A percentile compares a stretch with the other conserved stretches of the same genome.
phyloP scores from a whole-genome alignment of 2,888 invertebrate species.

The Nowickia ferox region DNA sequence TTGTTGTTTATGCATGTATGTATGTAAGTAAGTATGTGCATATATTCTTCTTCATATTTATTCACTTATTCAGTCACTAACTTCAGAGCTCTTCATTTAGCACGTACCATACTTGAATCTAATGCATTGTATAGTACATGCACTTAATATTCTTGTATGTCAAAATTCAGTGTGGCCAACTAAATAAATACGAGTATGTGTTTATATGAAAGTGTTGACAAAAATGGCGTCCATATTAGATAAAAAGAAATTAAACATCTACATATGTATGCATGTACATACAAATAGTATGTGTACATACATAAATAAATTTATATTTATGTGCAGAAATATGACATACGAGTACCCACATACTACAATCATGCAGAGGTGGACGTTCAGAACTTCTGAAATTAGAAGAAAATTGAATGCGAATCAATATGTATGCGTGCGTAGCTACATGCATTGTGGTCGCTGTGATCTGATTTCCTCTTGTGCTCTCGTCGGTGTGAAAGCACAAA shows the following conservation, averaged over 20 bases:
- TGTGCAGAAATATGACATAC: too few species aligned
- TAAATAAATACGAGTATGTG: constrained; percentile 25
- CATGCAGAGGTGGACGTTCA: too few species aligned
- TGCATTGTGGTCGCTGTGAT: too few species aligned
- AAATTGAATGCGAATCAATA: too few species aligned
- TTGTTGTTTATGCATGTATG: too few species aligned
- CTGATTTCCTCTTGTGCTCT: too few species aligned
- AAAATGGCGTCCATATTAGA: constrained; percentile 20
- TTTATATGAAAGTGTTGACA: constrained; percentile 15
- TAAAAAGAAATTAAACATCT: neutral
- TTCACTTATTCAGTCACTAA: constrained; percentile 69
- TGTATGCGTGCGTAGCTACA: too few species aligned
- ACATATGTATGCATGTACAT: neutral
- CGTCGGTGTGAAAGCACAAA: too few species aligned
- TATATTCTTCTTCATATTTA: constrained; percentile 50
- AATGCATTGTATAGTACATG: constrained; percentile 47
- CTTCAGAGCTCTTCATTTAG: constrained; percentile 67
- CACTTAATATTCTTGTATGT: constrained; percentile 36
- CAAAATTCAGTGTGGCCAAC: constrained; percentile 52
- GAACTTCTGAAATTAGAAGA: too few species aligned
- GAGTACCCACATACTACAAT: too few species aligned
- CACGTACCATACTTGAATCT: constrained; percentile 66
- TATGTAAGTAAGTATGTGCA: constrained; percentile 5
- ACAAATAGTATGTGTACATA: neutral
- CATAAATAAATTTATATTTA: neutral